These are phyloP conservation scores for Scaptomyza parva DNA, from an alignment of 2,888 invertebrate genomes.

Conservation along the genomic window DNA sequence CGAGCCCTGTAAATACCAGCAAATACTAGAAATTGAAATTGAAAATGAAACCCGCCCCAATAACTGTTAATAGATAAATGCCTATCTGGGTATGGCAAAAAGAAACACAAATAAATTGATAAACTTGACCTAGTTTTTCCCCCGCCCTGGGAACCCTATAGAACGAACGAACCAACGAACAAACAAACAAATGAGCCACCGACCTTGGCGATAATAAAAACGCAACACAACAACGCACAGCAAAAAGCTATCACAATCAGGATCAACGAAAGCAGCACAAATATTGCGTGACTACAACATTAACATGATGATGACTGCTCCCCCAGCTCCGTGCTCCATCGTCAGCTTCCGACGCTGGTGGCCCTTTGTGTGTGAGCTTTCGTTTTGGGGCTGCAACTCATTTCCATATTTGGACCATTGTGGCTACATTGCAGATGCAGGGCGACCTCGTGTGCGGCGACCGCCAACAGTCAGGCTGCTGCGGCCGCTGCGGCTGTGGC, in stretches of 20 bases:
- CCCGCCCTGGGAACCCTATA: background rate
- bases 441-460: conserved; percentile 75
- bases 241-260: conserved; percentile 35
- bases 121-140: conserved; percentile 73
- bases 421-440: background rate
- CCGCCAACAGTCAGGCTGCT: conserved; percentile 70
- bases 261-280: conserved; percentile 37
- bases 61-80: conserved; percentile 59
- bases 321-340: background rate
- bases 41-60: conserved; percentile 28
- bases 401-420: conserved; percentile 71
- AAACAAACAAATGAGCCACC: background rate
- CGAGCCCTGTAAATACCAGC: conserved; percentile 26
- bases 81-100: conserved; percentile 17
- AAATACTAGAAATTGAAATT: conserved; percentile 19
- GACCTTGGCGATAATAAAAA: conserved; percentile 40
- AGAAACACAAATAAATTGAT: conserved; percentile 36
- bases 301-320: conserved; percentile 12
- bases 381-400: conserved; percentile 61
- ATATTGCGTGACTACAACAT: conserved; percentile 51
- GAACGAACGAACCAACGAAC: background rate
- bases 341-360: conserved; percentile 51
- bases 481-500: background rate
- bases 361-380: conserved; percentile 64
- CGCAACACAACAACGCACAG: background rate